phyloP scores from a whole-genome alignment of 2,888 invertebrate species.

The Xanthorhoe designata region DNA sequence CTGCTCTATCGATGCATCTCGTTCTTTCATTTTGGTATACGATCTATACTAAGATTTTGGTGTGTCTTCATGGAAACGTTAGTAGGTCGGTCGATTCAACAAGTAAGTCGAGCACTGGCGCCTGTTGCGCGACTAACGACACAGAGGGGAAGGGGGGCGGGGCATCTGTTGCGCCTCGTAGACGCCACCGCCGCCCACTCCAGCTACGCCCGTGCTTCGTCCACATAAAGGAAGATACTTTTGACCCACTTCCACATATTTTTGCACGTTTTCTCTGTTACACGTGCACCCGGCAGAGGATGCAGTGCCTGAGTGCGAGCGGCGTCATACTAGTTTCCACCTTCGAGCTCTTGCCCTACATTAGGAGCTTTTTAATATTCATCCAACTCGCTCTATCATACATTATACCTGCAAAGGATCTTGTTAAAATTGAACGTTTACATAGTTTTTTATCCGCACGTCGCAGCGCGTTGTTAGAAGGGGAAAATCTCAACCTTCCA shows the following conservation, averaged over 20 bases:
- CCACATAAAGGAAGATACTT: slow-evolving; percentile 69
- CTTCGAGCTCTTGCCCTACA: slow-evolving; percentile 25
- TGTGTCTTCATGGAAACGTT: slow-evolving; percentile 75
- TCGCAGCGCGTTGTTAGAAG: not conserved
- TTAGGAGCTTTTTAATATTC: slow-evolving; percentile 31
- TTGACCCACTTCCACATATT: slow-evolving; percentile 67
- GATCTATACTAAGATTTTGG: slow-evolving; percentile 56
- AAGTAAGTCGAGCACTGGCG: slow-evolving; percentile 78
- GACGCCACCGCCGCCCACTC: slow-evolving; percentile 78
- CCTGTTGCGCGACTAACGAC: slow-evolving; percentile 70
- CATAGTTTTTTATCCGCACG: slow-evolving; percentile 1
- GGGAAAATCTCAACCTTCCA: not conserved
- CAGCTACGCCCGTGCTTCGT: slow-evolving; percentile 62
- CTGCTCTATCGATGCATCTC: slow-evolving; percentile 39
- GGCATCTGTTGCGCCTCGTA: slow-evolving; percentile 81
- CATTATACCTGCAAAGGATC: slow-evolving; percentile 32
- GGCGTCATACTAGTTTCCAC: slow-evolving; percentile 32
- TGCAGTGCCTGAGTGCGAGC: slow-evolving; percentile 43
- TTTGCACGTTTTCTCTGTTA: slow-evolving; percentile 50
- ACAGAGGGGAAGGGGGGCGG: slow-evolving; percentile 60
- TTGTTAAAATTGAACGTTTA: slow-evolving; percentile 22
- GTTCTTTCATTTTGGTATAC: slow-evolving; percentile 44
- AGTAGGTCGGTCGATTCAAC: slow-evolving; percentile 86
- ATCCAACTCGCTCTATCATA: slow-evolving; percentile 26
- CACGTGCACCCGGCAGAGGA: slow-evolving; percentile 44